phyloP scores from a whole-genome alignment of 2,797 vertebrate species.

The Cryptoprocta ferox region DNA sequence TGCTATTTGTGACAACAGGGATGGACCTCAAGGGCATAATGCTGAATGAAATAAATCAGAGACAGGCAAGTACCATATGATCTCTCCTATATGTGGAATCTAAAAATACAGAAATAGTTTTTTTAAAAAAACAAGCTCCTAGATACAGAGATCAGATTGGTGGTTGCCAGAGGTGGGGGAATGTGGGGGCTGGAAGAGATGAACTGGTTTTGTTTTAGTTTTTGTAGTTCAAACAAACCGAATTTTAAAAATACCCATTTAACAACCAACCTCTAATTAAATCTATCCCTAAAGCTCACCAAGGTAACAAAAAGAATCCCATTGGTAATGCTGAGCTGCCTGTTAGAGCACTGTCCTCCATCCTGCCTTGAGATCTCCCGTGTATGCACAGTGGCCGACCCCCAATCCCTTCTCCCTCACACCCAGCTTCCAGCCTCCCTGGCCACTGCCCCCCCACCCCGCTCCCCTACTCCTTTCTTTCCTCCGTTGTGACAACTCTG shows the following conservation, averaged over 20 bases:
- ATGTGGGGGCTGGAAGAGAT: background rate
- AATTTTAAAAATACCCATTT: background rate
- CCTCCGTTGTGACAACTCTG: background rate
- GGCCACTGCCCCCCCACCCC: background rate
- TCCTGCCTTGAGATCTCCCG: rapidly evolving
- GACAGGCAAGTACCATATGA: background rate
- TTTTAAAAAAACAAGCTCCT: background rate
- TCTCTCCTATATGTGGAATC: background rate
- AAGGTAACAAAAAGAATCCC: background rate
- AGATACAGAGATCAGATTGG: background rate
- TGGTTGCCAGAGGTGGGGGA: background rate
- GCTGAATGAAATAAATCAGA: background rate
- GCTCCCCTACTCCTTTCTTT: background rate
- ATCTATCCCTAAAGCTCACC: background rate
- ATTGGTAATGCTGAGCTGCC: background rate
- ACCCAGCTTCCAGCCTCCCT: background rate
- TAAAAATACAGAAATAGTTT: no score
- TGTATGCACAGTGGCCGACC: background rate
- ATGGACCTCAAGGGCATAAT: background rate
- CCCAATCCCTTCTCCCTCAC: background rate
- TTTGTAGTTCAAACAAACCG: background rate
- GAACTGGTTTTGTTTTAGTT: background rate
- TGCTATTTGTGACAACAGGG: background rate
- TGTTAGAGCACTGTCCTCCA: background rate
- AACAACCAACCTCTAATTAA: background rate